Conservation (phyloP, 2,888 invertebrate species). For the Esperia sulphurella region DNA sequence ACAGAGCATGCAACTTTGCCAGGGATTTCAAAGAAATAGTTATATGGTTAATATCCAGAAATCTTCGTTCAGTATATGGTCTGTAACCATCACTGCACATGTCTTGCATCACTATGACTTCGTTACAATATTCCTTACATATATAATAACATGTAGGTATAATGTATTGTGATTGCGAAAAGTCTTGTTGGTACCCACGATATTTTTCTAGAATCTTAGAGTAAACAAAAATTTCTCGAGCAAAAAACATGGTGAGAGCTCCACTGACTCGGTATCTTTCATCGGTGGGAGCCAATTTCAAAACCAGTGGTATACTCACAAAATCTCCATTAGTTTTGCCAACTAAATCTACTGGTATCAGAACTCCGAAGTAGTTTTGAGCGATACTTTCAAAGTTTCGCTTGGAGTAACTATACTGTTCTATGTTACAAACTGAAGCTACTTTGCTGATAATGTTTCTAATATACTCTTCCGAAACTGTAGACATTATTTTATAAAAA, state of each 20-base stretch:
- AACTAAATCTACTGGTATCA: slow-evolving; percentile 47
- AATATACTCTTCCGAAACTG: slow-evolving; percentile 4
- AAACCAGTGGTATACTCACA: slow-evolving; percentile 35
- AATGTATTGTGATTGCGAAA: slow-evolving; percentile 23
- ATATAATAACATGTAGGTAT: slow-evolving; percentile 53
- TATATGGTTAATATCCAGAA: slow-evolving; percentile 54
- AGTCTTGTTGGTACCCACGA: slow-evolving; percentile 30
- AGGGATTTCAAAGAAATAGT: slow-evolving; percentile 43
- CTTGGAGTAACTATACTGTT: slow-evolving; percentile 32
- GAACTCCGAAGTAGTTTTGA: slow-evolving; percentile 65
- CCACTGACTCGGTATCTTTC: slow-evolving; percentile 61
- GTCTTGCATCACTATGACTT: slow-evolving; percentile 56
- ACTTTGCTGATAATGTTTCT: not conserved
- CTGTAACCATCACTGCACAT: slow-evolving; percentile 48
- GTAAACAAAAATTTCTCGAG: slow-evolving; percentile 59
- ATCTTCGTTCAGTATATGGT: slow-evolving; percentile 39
- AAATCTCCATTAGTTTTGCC: slow-evolving; percentile 27
- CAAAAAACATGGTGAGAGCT: slow-evolving; percentile 56
- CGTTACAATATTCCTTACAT: slow-evolving; percentile 49
- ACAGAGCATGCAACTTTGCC: slow-evolving; percentile 59
- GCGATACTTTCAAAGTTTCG: slow-evolving; percentile 47
- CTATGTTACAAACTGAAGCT: slow-evolving; percentile 5
- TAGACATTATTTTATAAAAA: not conserved
- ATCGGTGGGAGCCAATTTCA: slow-evolving; percentile 64
- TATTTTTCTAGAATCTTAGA: slow-evolving; percentile 42